These are phyloP conservation scores for Formicarius rufipectus DNA, from an alignment of 2,113 vertebrate genomes.

Conservation along the genomic window DNA sequence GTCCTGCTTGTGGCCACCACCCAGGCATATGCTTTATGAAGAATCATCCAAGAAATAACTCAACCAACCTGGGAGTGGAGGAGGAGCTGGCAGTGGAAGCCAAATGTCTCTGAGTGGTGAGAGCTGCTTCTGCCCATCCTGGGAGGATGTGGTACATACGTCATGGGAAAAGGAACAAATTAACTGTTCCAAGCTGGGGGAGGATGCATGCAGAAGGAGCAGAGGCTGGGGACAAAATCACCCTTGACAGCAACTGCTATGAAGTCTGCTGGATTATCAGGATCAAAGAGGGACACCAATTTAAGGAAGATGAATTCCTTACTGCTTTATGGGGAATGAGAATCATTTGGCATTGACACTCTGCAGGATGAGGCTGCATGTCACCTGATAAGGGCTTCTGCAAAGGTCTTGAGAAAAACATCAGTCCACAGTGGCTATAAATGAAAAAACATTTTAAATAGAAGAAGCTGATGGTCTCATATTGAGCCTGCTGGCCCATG, in stretches of 20 bases:
- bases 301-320: slow-evolving; percentile 27
- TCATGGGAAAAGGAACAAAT: background rate
- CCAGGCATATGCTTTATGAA: background rate
- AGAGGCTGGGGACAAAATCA: background rate
- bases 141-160: background rate
- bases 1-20: background rate
- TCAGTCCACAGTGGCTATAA: background rate
- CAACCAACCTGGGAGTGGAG: background rate
- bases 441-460: slow-evolving; percentile 29
- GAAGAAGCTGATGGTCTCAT: background rate
- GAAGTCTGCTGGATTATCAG: slow-evolving; percentile 24
- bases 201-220: background rate
- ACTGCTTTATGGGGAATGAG: background rate
- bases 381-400: slow-evolving; percentile 24
- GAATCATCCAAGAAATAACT: background rate
- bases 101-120: background rate
- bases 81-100: background rate
- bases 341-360: background rate
- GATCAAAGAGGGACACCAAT: background rate
- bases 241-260: background rate
- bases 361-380: background rate
- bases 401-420: slow-evolving; percentile 33
- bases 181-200: background rate
- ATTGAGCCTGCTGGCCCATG: background rate
- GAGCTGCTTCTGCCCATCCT: background rate